Evolutionary conservation across 2,113 vertebrate species (phyloP), one percentile per base, ranked within the genome.

Genomic region (Pungitius pungitius): DNA sequence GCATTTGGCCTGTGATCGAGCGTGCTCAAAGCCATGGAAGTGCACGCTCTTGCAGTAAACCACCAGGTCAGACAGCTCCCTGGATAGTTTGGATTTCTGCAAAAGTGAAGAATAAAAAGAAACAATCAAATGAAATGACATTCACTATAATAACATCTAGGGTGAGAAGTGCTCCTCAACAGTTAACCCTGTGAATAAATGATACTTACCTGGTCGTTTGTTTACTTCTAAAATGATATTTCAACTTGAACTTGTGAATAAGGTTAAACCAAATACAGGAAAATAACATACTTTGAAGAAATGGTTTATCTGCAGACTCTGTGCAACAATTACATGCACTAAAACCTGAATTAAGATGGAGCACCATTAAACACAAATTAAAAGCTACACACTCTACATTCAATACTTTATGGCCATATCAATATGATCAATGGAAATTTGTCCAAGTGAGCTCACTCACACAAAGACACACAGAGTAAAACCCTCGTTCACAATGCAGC

Each of bases 11-110:
- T 95, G 82, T 35, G 81, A 81, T 6, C 75, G 88, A 0, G 96
- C 94, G 11, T 94, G 91, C 43, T 94, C 88, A 83, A 99, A 99
- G 87, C 93, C 93, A 12, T 63, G 85, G 86, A 99, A 99, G 47
- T 95, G 92, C 35, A 97, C 95, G 0, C 89, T 95, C 88, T 96
- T 97, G 88, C 97, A 95, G 94, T 98, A 99, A 87, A 98, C 61
- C 15, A 99, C 92, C n/a, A 96, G 92, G 84, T 97, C 94, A 0
- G 97, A 98, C 73, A 98, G 88, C 1, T 91, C 90, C 79, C 92
- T 82, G 54, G 95, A 96, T 69, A 97, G 81, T 64, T 90, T 93
- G 72, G 91, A 86, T 74, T 93, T 96, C 95, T 96, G 87, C 56
- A 60, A 70, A 20, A 43, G 9, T 1, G 59, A 9, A 73, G 15